Conservation (phyloP, 1,140 invertebrate species). For the Drosophila rufa region DNA sequence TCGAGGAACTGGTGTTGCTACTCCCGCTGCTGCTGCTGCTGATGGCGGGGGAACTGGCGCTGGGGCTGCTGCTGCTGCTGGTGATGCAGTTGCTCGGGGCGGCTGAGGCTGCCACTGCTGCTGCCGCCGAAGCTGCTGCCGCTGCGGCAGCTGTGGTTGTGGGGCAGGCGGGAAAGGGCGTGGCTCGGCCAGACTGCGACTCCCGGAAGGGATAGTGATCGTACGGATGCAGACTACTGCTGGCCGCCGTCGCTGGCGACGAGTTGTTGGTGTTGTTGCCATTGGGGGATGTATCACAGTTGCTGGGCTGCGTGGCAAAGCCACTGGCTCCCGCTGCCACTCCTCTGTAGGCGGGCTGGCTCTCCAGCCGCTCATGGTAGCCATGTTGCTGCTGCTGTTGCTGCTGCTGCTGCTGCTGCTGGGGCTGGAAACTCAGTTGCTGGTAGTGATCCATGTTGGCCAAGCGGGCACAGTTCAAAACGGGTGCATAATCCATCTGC, state of each 20-base stretch:
- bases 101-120: slow-evolving; percentile 17
- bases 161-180: slow-evolving; percentile 87
- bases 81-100: slow-evolving; percentile 12
- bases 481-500: slow-evolving; percentile 76
- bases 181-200: slow-evolving; percentile 87
- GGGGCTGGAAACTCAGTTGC: slow-evolving; percentile 67
- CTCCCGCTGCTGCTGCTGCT: slow-evolving; percentile 8
- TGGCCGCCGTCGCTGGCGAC: slow-evolving; percentile 15
- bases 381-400: slow-evolving; percentile 42
- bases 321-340: slow-evolving; percentile 25
- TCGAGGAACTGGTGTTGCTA: slow-evolving; percentile 10
- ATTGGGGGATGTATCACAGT: slow-evolving; percentile 39
- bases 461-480: slow-evolving; percentile 74
- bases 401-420: slow-evolving; percentile 38
- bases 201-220: slow-evolving; percentile 86
- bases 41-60: slow-evolving; percentile 12
- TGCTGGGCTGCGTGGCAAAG: slow-evolving; percentile 39
- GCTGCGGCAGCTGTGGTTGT: slow-evolving; percentile 53
- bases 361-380: slow-evolving; percentile 25
- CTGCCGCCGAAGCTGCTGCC: slow-evolving; percentile 29
- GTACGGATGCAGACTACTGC: slow-evolving; percentile 85
- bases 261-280: slow-evolving; percentile 71
- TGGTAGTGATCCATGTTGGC: slow-evolving; percentile 82
- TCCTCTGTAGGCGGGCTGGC: slow-evolving; percentile 44
- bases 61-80: slow-evolving; percentile 29